phyloP scores from a whole-genome alignment of 2,113 vertebrate species.

The Oxygymnocypris stewartii region DNA sequence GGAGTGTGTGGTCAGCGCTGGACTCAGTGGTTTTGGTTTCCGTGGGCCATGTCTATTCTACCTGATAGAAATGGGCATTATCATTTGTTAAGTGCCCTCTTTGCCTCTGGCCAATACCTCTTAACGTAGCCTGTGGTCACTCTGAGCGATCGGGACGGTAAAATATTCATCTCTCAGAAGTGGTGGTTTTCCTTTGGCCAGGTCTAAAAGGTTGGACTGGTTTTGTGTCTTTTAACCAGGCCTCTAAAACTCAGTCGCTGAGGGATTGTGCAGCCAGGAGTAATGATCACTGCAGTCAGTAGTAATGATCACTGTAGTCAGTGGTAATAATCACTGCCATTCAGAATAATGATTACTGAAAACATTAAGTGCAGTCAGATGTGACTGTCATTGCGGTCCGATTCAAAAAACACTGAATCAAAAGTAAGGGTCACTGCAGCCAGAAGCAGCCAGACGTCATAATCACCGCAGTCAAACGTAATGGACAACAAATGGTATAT shows the following conservation, averaged over 20 bases:
- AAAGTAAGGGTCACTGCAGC: neutral
- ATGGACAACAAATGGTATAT: too few relatives aligned
- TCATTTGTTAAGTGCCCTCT: slow-evolving; percentile 82
- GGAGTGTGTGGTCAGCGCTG: slow-evolving; percentile 74
- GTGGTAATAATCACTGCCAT: slow-evolving; percentile 64
- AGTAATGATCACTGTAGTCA: slow-evolving; percentile 63
- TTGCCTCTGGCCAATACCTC: slow-evolving; percentile 79
- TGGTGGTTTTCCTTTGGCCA: slow-evolving; percentile 78
- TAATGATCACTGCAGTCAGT: slow-evolving; percentile 65
- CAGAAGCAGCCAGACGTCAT: neutral
- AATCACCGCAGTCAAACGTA: too few relatives aligned
- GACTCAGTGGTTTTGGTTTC: slow-evolving; percentile 70
- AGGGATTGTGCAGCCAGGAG: neutral
- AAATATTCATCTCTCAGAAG: slow-evolving; percentile 80
- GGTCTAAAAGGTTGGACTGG: slow-evolving; percentile 75
- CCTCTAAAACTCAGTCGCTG: slow-evolving; percentile 44
- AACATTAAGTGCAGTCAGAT: neutral
- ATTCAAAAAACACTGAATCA: neutral
- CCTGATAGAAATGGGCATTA: slow-evolving; percentile 76
- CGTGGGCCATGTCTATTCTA: slow-evolving; percentile 62
- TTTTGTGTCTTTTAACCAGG: slow-evolving; percentile 79
- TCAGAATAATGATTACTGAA: slow-evolving; percentile 60
- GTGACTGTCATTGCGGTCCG: neutral
- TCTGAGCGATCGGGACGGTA: slow-evolving; percentile 79
- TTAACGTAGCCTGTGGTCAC: slow-evolving; percentile 81